Base-by-base conservation (phyloP, 2,888 invertebrate species). In the Acleris cristana region DNA sequence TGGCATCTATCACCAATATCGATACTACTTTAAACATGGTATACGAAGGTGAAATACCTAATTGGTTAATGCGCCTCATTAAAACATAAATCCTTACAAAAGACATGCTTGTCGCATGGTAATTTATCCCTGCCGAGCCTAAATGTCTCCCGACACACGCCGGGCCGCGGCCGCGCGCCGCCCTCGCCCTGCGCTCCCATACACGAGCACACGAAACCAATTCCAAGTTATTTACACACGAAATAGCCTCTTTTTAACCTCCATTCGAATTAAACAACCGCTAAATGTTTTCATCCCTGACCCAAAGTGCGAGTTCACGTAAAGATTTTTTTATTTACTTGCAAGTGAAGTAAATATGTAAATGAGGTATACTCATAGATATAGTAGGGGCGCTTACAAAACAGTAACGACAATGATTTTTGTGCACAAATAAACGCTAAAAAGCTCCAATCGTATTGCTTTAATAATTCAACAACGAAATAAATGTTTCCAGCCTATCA, bases 1-100 rank as follows among this genome's bases (percentile, higher is more conserved):
- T 91, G 92, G 92, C 92, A 90, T 92, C 86, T 90, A 90, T 91
- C 89, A 91, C 92, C 92, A 90, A 87, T 85, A 88, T 86, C 81
- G 84, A 85, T 86, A 88, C 89, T 92, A 91, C 89, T 78, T 83
- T 88, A 86, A 89, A 89, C 86, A 87, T 88, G 89, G 90, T 92
- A 89, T 87, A 90, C 89, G 88, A 87, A 86, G 86, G 86, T 89
- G 89, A 87, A 89, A 86, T 88, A 89, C 90, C 89, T 87, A 86
- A 86, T 87, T 81, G 86, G 80, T 85, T 86, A 84, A 83, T 84
- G 87, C 85, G 86, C 84, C 82, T 87, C 85, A 74, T 83, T 80
- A 76, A 86, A 88, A 87, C 85, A 79, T 82, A 87, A 89, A 83
- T 83, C 80, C 75, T 83, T 82, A 81, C 72, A 78, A 74, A 74